phyloP scores from a whole-genome alignment of 2,797 vertebrate genomes.

The Ptychobarbus kaznakovi region DNA sequence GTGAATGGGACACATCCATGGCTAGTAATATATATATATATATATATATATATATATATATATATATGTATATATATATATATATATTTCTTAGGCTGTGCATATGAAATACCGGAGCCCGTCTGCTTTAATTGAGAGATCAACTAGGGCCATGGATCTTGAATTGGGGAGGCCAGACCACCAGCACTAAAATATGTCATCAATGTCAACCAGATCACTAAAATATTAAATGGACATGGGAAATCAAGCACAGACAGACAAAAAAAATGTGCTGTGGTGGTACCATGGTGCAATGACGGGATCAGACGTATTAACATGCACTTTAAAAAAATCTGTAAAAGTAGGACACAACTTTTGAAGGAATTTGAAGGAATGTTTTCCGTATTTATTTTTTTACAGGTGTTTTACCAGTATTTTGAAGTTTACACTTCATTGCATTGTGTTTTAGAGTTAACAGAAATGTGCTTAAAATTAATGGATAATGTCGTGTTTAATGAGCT shows the following conservation, averaged over 20 bases:
- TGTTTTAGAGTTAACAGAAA: too few species aligned
- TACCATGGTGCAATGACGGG: not conserved
- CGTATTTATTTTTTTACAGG: too few species aligned
- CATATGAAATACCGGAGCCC: constrained; percentile 47
- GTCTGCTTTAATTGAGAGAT: constrained; percentile 53
- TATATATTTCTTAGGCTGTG: constrained; percentile 50
- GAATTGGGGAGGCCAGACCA: constrained; percentile 27
- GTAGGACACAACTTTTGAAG: too few species aligned
- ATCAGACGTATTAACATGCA: not conserved
- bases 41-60: constrained; percentile 56
- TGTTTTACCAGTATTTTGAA: too few species aligned
- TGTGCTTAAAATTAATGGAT: too few species aligned
- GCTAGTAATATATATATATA: not conserved
- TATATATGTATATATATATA: constrained; percentile 58
- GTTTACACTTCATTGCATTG: too few species aligned
- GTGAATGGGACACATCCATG: constrained; percentile 43
- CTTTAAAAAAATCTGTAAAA: too few species aligned
- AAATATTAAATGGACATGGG: constrained; percentile 2
- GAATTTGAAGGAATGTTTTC: too few species aligned
- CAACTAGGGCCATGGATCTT: constrained; percentile 36
- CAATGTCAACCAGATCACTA: not conserved
- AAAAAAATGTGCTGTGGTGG: not conserved
- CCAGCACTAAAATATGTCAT: constrained; percentile 10
- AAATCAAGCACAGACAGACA: not conserved
- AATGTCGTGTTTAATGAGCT: too few species aligned